A percentile compares a stretch with the other conserved stretches of the same genome.
These are phyloP conservation scores for Abscondita cerata DNA, from an alignment of 2,888 invertebrate genomes.

Conservation along the genomic window DNA sequence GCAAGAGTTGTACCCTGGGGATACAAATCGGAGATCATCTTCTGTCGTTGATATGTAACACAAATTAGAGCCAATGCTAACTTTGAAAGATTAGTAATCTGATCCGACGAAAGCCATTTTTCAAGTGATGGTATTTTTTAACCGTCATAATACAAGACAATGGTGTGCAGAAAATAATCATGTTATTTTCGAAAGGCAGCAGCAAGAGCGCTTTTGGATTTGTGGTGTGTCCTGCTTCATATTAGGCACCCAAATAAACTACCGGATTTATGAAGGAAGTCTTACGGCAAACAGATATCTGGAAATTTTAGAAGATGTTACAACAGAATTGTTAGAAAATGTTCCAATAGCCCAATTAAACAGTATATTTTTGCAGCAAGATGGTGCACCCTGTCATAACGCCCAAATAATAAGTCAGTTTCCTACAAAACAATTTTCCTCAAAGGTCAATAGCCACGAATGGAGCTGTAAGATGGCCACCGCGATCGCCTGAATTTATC, in stretches of 20 bases:
- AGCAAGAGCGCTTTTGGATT: too few relatives aligned
- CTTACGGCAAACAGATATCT: not conserved
- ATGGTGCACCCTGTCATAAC: not conserved
- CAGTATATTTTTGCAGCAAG: not conserved
- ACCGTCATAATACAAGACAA: not conserved
- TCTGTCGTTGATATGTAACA: not conserved
- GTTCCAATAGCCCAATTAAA: not conserved
- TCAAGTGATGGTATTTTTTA: not conserved
- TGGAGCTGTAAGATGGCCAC: not conserved
- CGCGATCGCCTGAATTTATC: not conserved
- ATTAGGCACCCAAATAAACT: not conserved
- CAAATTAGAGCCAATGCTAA: not conserved
- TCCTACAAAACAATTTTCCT: not conserved
- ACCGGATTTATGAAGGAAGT: not conserved
- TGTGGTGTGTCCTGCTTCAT: not conserved
- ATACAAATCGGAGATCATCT: not conserved
- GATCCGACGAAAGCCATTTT: not conserved
- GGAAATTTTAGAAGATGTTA: not conserved
- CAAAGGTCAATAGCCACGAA: not conserved
- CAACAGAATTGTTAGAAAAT: not conserved
- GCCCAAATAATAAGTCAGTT: not conserved
- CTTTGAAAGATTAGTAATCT: not conserved
- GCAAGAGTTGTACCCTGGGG: not conserved
- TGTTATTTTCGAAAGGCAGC: not conserved
- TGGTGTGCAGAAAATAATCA: not conserved